Base-by-base conservation (phyloP, 2,113 vertebrate species). In the Gymnorhina tibicen region DNA sequence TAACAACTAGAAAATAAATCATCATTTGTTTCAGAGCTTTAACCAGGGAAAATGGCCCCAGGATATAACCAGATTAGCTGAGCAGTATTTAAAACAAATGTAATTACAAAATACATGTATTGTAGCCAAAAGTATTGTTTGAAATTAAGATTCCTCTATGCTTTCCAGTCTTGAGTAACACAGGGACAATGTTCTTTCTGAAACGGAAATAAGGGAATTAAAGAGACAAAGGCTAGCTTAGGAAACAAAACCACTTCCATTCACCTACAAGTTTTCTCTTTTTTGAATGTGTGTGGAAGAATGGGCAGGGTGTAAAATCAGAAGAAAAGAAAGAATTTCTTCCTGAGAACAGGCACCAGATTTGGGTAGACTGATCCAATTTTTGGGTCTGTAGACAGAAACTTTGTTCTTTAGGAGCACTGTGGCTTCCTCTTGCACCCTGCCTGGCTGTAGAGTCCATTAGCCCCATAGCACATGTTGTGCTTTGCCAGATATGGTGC, bases 201-300 rank as follows among this genome's bases (percentile, higher is more conserved):
- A 85, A 95, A 87, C 91, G 83, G 90, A 95, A 94, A 74, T 56
- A 63, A 78, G 49, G 69, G 49, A 89, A 92, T 92, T 87, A 73
- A 79, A 67, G 26, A 95, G 52, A 95, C 86, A 95, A 96, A 92
- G 49, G 20, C 52, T 14, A 81, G 20, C 17, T 72, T 77, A 89
- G 82, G 76, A 90, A 93, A 78, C 41, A 96, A 96, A 96, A 81
- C 88, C 95, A 87, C 80, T 92, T 93, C 85, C 72, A 93, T 91
- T 92, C 60, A 56, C 68, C 60, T 76, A 64, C 64, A 90, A 69
- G 17, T 81, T 77, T 79, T 81, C 68, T 76, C 72, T 58, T 66
- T 76, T 63, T 52, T 67, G 75, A 64, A 63, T 60, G 35, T 0
- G 0, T 46, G 37, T 0, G 5, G 27, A 74, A 90, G 63, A 84